A percentile compares a stretch with the other conserved stretches of the same genome.
Conservation (phyloP, 2,888 invertebrate species). For the Julus scanicus region DNA sequence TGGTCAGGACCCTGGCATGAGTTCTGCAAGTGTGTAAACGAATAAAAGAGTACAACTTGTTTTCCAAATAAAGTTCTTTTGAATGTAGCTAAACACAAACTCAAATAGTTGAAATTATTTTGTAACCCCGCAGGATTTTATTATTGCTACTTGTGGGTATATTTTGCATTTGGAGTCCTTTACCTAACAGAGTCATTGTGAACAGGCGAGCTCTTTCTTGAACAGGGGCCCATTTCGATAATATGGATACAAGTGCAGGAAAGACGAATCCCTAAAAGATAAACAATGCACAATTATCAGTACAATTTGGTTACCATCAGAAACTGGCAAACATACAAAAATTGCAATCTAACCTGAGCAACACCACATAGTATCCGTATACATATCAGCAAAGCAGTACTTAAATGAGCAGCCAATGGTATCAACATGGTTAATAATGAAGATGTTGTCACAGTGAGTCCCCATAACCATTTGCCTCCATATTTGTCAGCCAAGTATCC, state of each 20-base stretch:
- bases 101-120: too few species aligned
- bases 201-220: conserved; percentile 89
- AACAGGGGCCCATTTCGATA: conserved; percentile 92
- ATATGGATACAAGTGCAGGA: conserved; percentile 75
- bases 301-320: not conserved
- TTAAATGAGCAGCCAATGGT: not conserved
- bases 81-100: not conserved
- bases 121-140: too few species aligned
- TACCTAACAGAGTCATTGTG: not conserved
- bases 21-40: too few species aligned
- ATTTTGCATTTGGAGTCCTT: too few species aligned
- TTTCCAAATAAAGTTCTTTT: too few species aligned
- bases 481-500: conserved; percentile 36
- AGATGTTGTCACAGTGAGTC: not conserved
- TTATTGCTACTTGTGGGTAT: too few species aligned
- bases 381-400: not conserved
- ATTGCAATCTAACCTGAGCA: conserved; percentile 1
- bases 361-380: not conserved
- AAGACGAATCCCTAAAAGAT: conserved; percentile 69
- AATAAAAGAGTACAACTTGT: too few species aligned
- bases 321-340: too few species aligned
- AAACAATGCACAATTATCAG: not conserved
- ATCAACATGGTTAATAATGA: conserved; percentile 25
- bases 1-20: too few species aligned
- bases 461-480: conserved; percentile 47